Conservation (phyloP, 1,140 invertebrate genomes). For the Potamilus streckersoni region DNA sequence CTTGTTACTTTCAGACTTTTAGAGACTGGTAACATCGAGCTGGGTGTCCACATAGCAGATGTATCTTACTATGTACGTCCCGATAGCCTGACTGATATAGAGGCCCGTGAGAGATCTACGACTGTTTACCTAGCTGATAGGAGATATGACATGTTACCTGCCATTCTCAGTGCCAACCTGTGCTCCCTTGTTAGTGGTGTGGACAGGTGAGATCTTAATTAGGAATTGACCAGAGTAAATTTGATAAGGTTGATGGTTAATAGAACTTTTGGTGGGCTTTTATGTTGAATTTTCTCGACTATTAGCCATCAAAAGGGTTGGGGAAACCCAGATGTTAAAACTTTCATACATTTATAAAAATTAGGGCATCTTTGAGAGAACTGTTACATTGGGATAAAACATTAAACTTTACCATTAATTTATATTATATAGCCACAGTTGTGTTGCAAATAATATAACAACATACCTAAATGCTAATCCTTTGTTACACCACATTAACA, state of each 20-base stretch:
- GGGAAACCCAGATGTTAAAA: neutral
- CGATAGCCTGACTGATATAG: constrained; percentile 56
- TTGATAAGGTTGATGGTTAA: neutral
- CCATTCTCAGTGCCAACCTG: constrained; percentile 65
- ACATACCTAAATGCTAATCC: too few species aligned
- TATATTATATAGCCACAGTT: too few species aligned
- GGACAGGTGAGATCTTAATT: constrained; percentile 54
- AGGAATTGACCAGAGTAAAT: neutral
- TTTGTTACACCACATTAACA: too few species aligned
- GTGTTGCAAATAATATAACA: too few species aligned
- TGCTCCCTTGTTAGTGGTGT: constrained; percentile 68
- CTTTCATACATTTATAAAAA: neutral
- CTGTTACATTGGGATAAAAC: neutral
- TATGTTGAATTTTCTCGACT: neutral
- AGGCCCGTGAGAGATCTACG: constrained; percentile 59
- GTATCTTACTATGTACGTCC: constrained; percentile 62
- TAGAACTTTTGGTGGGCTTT: neutral
- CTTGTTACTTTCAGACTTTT: constrained; percentile 33
- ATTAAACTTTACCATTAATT: too few species aligned
- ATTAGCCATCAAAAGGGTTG: neutral
- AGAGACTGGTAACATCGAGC: constrained; percentile 49
- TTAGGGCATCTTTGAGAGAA: neutral
- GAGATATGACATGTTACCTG: constrained; percentile 69
- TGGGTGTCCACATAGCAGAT: constrained; percentile 66
- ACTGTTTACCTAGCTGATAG: constrained; percentile 64